Percentiles rank a stretch among this genome's conserved stretches.
Conservation (phyloP, 2,888 invertebrate species). For the Anagyrus pseudococci region DNA sequence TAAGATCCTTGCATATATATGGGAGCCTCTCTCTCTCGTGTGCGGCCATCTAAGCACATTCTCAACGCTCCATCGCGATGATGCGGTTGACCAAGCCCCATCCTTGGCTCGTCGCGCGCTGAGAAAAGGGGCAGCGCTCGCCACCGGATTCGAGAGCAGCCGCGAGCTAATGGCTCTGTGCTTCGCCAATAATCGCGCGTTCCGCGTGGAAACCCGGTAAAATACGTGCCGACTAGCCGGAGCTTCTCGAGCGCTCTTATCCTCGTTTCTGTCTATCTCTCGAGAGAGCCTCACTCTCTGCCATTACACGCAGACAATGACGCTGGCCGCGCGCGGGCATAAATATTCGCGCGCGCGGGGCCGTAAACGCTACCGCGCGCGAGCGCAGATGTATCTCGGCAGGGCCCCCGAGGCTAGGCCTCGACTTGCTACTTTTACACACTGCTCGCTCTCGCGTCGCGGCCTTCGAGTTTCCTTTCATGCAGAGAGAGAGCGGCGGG, state of each 20-base stretch:
- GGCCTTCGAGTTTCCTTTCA: constrained; percentile 30
- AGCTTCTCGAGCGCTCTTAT: constrained; percentile 39
- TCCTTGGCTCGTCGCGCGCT: not conserved
- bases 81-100: not conserved
- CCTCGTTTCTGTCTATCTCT: constrained; percentile 48
- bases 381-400: not conserved
- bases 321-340: constrained; percentile 54
- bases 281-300: constrained; percentile 47
- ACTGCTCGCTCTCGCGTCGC: too few species aligned
- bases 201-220: too few species aligned
- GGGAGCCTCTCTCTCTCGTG: constrained; percentile 28
- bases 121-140: too few species aligned
- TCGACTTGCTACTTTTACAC: too few species aligned
- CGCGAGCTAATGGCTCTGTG: too few species aligned
- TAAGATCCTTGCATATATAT: constrained; percentile 47
- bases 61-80: constrained; percentile 25
- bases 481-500: too few species aligned
- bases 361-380: constrained; percentile 57
- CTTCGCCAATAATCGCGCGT: too few species aligned
- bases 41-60: constrained; percentile 25
- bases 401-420: not conserved
- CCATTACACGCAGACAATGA: constrained; percentile 58
- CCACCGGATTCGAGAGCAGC: too few species aligned
- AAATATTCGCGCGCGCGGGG: constrained; percentile 59
- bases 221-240: not conserved